These are phyloP conservation scores for Bombycilla garrulus DNA, from an alignment of 2,113 vertebrate genomes.

Conservation along the genomic window DNA sequence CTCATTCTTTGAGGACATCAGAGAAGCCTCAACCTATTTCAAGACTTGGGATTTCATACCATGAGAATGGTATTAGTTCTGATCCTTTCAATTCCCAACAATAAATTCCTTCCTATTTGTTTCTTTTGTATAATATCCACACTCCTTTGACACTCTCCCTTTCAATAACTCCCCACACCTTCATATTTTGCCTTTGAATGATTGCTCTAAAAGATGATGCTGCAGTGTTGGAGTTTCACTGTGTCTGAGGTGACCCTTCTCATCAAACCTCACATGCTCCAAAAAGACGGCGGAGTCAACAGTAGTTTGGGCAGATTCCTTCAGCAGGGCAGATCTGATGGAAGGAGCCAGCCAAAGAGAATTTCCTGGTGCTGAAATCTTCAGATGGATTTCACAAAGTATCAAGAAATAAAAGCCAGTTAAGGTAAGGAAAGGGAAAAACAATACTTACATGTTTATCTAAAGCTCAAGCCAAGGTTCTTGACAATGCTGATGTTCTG, in stretches of 20 bases:
- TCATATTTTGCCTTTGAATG: background rate
- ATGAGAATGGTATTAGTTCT: background rate
- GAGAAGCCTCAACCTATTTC: background rate
- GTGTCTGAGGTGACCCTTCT: background rate
- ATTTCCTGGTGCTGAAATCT: background rate
- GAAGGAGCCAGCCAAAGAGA: background rate
- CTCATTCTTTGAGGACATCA: background rate
- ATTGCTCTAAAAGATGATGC: background rate
- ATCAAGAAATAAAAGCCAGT: background rate
- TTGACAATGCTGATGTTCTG: background rate
- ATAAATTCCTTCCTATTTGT: background rate
- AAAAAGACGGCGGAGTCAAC: accelerated
- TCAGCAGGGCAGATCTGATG: background rate
- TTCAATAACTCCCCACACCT: background rate
- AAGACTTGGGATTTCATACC: background rate
- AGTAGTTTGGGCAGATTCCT: background rate
- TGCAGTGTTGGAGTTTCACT: background rate
- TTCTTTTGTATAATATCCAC: background rate
- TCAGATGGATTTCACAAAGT: background rate
- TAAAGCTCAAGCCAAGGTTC: background rate
- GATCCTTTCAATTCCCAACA: background rate
- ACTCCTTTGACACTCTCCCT: background rate
- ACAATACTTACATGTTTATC: background rate
- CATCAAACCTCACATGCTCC: background rate
- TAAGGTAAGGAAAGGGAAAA: background rate